phyloP scores from a whole-genome alignment of 2,888 invertebrate species.

The Rutpela maculata region DNA sequence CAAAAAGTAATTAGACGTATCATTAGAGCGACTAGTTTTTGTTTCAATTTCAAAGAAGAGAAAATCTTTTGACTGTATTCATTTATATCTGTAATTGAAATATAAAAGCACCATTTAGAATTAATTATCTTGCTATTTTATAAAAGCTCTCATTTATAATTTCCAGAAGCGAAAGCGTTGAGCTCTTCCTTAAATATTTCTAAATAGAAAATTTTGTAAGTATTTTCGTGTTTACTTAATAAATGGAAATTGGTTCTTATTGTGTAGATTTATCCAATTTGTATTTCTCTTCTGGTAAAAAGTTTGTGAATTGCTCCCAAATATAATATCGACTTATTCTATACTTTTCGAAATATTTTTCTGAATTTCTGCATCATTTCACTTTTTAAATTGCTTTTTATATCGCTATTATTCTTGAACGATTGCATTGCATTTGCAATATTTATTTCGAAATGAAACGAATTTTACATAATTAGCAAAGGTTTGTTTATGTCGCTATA shows the following conservation, averaged over 20 bases:
- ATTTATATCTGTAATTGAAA: conserved; percentile 31
- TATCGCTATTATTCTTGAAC: too few relatives aligned
- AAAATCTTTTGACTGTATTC: conserved; percentile 26
- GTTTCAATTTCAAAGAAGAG: conserved; percentile 1
- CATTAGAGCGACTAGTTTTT: neutral
- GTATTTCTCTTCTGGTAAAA: too few relatives aligned
- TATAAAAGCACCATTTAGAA: conserved; percentile 32
- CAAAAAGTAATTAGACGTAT: conserved; percentile 6
- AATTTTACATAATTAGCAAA: too few relatives aligned
- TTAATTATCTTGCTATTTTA: conserved; percentile 29
- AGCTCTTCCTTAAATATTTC: neutral
- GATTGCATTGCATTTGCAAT: too few relatives aligned
- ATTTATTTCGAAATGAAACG: too few relatives aligned
- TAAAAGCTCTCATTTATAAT: conserved; percentile 23
- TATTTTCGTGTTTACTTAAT: neutral
- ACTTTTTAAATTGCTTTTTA: too few relatives aligned
- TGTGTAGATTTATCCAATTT: too few relatives aligned
- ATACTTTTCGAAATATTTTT: too few relatives aligned
- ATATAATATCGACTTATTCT: too few relatives aligned
- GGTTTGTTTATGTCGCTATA: too few relatives aligned
- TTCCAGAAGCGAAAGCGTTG: neutral
- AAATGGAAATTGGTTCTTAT: neutral
- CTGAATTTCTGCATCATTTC: too few relatives aligned
- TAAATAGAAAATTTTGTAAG: conserved; percentile 1
- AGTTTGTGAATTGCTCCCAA: too few relatives aligned